These are phyloP conservation scores for Apteryx owenii DNA, from an alignment of 2,113 vertebrate species.

Conservation along the genomic window DNA sequence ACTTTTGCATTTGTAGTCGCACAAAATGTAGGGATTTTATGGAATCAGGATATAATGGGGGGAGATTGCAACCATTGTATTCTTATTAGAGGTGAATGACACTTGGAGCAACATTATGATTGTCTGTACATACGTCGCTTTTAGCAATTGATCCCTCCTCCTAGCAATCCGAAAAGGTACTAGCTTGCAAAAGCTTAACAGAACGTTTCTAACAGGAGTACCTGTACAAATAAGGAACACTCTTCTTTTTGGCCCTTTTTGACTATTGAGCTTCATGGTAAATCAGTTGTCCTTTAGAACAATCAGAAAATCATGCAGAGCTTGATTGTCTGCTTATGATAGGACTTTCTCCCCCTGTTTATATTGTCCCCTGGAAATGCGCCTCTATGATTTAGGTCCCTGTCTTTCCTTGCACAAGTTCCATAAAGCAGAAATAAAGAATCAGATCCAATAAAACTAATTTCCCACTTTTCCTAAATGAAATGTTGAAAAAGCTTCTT, in stretches of 20 bases:
- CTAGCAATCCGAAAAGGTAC: not conserved
- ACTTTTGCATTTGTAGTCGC: not conserved
- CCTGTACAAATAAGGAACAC: not conserved
- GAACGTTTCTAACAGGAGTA: not conserved
- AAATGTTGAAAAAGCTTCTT: not conserved
- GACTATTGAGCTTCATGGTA: not conserved
- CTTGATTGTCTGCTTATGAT: not conserved
- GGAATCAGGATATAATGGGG: not conserved
- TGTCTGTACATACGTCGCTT: not conserved
- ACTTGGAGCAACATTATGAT: not conserved
- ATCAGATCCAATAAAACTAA: not conserved
- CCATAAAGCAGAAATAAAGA: not conserved
- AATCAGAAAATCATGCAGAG: not conserved
- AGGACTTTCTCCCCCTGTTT: not conserved
- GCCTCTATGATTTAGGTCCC: not conserved
- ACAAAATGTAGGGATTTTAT: not conserved
- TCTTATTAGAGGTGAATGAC: not conserved
- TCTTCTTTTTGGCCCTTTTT: not conserved
- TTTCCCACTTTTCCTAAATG: not conserved
- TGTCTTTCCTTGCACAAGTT: not conserved
- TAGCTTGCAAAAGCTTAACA: not conserved
- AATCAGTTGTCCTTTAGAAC: not conserved
- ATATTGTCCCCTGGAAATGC: not conserved
- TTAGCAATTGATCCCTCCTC: not conserved
- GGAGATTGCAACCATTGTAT: not conserved